Evolutionary conservation across 2,797 vertebrate species (phyloP), one percentile per base, ranked within the genome.

Genomic region (Argya squamiceps): DNA sequence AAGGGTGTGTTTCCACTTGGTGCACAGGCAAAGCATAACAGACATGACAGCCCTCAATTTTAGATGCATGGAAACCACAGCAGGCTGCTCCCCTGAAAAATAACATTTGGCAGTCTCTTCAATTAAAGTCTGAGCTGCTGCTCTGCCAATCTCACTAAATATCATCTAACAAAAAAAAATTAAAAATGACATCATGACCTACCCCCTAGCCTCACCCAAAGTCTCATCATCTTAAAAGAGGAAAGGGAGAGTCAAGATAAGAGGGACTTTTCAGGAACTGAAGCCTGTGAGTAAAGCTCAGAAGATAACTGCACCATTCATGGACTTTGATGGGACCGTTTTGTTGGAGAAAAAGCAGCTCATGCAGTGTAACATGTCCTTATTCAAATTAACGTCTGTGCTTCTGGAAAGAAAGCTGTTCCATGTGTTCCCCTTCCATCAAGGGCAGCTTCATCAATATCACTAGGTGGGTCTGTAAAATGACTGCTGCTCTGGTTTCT

Each of bases 391-490:
- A 58, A 65, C 23, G 30, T 30, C 9, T 2, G 15, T 23, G 20
- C 22, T 83, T 39, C 44, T 34, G 16, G 41, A 77, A 84, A 36
- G 53, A 29, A 23, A 52, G 30, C 7, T 52, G 29, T 7, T 36
- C 16, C 6, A 11, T 21, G 43, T 27, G 44, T 12, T 62, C 15
- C 20, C 22, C 8, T 18, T 44, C 23, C 30, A 50, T 11, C 50
- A 43, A 52, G 19, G 8, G 62, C 64, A 89, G 59, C 64, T 29
- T 39, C 32, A 15, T 0, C 2, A 39, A n/a, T 46, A 34, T 80
- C 75, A 63, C 60, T 52, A 63, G 39, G 58, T 52, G 71, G 44
- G 89, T 90, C 84, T 93, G 58, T 75, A 92, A 94, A 77, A 80
- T 0, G 14, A 91, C n/a, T 12, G 18, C 30, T 12, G 58, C 88